Evolutionary conservation across 2,888 invertebrate species (phyloP).

Genomic region (Drosophila diplacantha): DNA sequence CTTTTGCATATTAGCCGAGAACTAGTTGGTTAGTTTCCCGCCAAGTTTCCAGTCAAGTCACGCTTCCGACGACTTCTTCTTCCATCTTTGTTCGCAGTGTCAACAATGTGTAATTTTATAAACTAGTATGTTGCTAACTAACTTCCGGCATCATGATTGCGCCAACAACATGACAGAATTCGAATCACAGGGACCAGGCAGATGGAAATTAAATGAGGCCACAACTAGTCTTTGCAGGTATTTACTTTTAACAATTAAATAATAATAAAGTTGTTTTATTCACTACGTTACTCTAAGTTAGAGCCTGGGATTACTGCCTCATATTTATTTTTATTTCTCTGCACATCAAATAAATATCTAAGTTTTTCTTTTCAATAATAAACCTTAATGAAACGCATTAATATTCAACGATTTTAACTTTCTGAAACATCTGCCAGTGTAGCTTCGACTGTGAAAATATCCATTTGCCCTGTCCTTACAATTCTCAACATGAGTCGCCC

Average conservation of each 20-base stretch:
- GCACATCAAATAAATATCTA: no score
- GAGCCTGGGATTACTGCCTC: no score
- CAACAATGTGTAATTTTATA: conserved; percentile 39
- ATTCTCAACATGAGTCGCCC: conserved; percentile 15
- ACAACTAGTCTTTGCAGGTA: not conserved
- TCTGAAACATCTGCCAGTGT: conserved; percentile 5
- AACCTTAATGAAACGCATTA: no score
- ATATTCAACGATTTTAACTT: no score
- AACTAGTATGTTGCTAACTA: conserved; percentile 38
- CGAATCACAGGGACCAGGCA: not conserved
- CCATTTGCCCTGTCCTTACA: conserved; percentile 6
- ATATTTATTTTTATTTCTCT: not conserved
- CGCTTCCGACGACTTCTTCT: conserved; percentile 28
- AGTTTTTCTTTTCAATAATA: no score
- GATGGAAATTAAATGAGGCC: not conserved
- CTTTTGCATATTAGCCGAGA: conserved; percentile 38
- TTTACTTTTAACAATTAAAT: not conserved
- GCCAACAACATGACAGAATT: conserved; percentile 1
- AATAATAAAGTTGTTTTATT: not conserved
- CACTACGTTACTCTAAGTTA: no score
- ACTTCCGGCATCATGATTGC: conserved; percentile 38
- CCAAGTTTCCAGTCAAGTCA: conserved; percentile 35
- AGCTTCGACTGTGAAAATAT: conserved; percentile 10
- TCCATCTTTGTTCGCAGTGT: conserved; percentile 24
- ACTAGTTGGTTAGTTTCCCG: conserved; percentile 10